phyloP scores from a whole-genome alignment of 2,113 vertebrate genomes.

The Lagopus muta region DNA sequence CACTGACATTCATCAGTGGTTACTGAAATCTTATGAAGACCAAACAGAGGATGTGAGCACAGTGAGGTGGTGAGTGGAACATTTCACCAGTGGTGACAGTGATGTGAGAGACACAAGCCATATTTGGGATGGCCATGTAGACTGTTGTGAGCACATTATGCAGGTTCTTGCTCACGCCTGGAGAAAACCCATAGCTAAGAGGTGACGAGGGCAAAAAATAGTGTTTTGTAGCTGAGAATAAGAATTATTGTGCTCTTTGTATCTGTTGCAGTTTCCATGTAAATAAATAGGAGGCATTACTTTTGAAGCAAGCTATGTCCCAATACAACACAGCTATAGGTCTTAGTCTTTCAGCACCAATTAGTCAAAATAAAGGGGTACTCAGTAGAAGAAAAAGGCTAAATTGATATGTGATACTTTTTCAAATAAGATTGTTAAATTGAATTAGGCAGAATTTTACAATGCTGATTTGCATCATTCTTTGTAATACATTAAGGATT shows the following conservation, averaged over 20 bases:
- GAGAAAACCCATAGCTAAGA: neutral
- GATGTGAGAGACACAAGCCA: neutral
- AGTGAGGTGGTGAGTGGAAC: neutral
- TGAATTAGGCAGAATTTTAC: neutral
- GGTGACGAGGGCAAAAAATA: neutral
- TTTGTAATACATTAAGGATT: neutral
- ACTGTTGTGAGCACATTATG: neutral
- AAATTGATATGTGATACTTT: neutral
- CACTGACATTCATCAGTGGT: neutral
- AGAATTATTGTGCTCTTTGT: neutral
- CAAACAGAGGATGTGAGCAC: neutral
- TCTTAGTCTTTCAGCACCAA: neutral
- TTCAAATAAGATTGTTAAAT: neutral
- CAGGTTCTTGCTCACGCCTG: neutral
- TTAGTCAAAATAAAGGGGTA: neutral
- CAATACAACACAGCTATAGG: rapidly evolving
- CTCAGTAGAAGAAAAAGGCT: neutral
- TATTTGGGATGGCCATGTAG: neutral
- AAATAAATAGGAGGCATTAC: neutral
- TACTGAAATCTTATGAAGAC: neutral
- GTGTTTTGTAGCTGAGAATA: neutral
- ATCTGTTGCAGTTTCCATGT: neutral
- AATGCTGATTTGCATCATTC: neutral
- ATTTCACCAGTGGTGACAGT: neutral
- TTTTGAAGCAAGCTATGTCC: neutral